Base-by-base conservation (phyloP, 2,888 invertebrate genomes). In the Philereme vetulata region DNA sequence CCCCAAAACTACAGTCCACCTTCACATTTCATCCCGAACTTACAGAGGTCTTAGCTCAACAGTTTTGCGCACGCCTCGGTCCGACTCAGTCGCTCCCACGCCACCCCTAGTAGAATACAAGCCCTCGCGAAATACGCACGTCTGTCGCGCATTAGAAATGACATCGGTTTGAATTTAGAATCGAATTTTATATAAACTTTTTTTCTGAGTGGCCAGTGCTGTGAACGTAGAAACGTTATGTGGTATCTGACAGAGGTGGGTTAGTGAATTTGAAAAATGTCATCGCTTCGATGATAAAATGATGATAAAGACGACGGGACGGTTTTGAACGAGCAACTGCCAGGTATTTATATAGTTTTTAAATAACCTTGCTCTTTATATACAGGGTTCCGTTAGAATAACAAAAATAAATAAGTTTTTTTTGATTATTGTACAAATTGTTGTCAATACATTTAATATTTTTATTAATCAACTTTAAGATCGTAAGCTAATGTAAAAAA, bases 11-110 rank as follows among this genome's bases (percentile, higher is more conserved):
- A 32, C n/a, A 11, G 48, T 48, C 38, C 46, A 52, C 50, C 49
- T 44, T 35, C 47, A 34, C 53, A 56, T 57, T 63, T 48, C 36
- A 7, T 45, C 59, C 46, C 51, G 52, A 56, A 55, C 51, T 64
- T 33, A 50, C 45, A 35, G 45, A 56, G 48, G 48, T 48, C 40
- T 43, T 43, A 42, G 79, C 82, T 85, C 85, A 87, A 87, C 87
- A 84, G 84, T 86, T 88, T 90, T 89, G 90, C 90, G 90, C 90
- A 87, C 88, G 90, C 89, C 84, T 76, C 77, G 65, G 60, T 55
- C 77, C 72, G 74, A 67, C 75, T 76, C 78, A 73, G 74, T 76
- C 64, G 56, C 73, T 33, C 66, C 60, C 59, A 53, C 65, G 67
- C 65, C 59, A 53, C 65, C 69, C 65, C 60, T 86, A 86, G 86